phyloP scores from a whole-genome alignment of 2,797 vertebrate genomes.

The Melanotaenia boesemani region DNA sequence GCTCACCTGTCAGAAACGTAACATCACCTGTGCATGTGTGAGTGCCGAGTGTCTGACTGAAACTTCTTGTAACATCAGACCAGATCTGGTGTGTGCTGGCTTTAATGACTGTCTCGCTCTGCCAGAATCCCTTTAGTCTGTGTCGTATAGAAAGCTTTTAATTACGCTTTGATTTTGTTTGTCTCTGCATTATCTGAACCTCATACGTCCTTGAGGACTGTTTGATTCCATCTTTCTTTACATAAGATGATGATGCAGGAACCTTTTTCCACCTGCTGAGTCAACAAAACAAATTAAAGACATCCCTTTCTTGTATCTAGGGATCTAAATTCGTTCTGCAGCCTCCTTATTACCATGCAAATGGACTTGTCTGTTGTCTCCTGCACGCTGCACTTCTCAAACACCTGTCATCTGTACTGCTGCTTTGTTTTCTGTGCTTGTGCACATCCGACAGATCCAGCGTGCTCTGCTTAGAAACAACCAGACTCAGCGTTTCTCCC shows the following conservation, averaged over 20 bases:
- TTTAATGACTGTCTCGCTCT: neutral
- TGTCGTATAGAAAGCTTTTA: neutral
- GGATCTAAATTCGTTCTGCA: slow-evolving; percentile 51
- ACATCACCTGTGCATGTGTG: neutral
- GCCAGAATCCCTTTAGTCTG: neutral
- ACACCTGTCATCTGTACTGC: slow-evolving; percentile 61
- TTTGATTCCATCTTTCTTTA: slow-evolving; percentile 34
- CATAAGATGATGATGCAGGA: slow-evolving; percentile 51
- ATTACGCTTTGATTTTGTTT: slow-evolving; percentile 12
- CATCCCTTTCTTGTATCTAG: slow-evolving; percentile 32
- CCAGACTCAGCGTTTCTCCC: slow-evolving; percentile 92
- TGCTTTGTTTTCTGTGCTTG: slow-evolving; percentile 11
- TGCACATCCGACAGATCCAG: slow-evolving; percentile 86
- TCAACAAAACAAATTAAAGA: slow-evolving; percentile 60
- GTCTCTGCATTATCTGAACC: slow-evolving; percentile 15
- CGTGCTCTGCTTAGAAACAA: slow-evolving; percentile 92
- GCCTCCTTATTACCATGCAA: slow-evolving; percentile 74
- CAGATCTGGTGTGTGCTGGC: neutral
- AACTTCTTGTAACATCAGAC: neutral
- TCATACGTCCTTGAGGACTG: slow-evolving; percentile 22
- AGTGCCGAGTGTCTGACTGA: neutral
- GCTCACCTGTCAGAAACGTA: slow-evolving; percentile 27
- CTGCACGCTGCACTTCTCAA: slow-evolving; percentile 64
- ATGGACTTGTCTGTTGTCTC: slow-evolving; percentile 62
- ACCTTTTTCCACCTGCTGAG: slow-evolving; percentile 55